Conservation (phyloP, 2,797 vertebrate species). For the Glossophaga mutica region DNA sequence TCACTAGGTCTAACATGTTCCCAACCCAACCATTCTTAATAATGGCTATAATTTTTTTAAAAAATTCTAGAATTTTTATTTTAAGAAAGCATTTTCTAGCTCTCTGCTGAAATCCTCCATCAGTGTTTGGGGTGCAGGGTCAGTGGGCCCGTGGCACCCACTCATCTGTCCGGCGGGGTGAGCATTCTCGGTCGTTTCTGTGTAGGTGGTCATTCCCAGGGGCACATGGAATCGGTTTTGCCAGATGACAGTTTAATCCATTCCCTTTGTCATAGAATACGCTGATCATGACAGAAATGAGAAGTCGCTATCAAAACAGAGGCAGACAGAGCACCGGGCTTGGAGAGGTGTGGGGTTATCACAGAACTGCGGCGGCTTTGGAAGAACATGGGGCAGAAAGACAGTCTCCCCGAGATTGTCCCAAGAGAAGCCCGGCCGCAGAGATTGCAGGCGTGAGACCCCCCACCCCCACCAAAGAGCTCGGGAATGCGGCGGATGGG, state of each 20-base stretch:
- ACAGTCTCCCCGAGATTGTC: not conserved
- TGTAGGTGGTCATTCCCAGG: not conserved
- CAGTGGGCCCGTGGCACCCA: not conserved
- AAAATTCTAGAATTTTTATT: too few relatives aligned
- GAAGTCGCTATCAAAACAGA: not conserved
- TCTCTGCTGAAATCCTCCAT: too few relatives aligned
- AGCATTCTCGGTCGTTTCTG: not conserved
- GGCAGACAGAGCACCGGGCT: not conserved
- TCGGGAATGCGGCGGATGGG: too few relatives aligned
- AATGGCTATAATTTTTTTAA: too few relatives aligned
- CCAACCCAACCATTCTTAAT: not conserved
- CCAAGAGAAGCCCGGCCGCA: not conserved
- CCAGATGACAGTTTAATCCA: not conserved
- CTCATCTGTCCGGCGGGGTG: not conserved
- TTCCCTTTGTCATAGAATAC: not conserved
- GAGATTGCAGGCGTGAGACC: not conserved
- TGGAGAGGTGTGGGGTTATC: not conserved
- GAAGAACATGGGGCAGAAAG: not conserved
- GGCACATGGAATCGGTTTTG: not conserved
- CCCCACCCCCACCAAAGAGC: too few relatives aligned
- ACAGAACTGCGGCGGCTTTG: not conserved
- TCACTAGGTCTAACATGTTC: not conserved
- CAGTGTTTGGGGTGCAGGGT: not conserved
- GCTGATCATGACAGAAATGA: not conserved
- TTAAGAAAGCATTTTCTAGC: too few relatives aligned